Percentiles rank a stretch among this genome's conserved stretches.
Evolutionary conservation across 2,797 vertebrate species (phyloP).

Genomic region (Gambelia wislizenii): DNA sequence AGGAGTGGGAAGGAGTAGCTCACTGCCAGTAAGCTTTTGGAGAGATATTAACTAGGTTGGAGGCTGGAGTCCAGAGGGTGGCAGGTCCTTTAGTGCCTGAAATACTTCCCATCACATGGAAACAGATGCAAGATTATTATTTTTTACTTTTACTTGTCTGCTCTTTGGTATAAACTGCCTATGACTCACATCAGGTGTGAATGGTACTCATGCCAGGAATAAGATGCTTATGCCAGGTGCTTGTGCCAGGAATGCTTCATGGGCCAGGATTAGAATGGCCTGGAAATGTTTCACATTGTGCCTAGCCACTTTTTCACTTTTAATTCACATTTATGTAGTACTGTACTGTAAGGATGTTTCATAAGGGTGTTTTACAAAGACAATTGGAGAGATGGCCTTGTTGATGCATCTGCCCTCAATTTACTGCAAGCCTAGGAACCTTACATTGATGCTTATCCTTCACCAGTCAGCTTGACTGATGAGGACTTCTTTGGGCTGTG

Average conservation of each 20-base stretch:
- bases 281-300: not conserved
- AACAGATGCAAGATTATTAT: not conserved
- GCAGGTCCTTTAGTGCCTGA: not conserved
- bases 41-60: slow-evolving; percentile 6
- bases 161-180: not conserved
- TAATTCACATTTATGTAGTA: not conserved
- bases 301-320: not conserved
- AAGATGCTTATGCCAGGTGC: not conserved
- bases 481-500: not conserved
- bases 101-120: not conserved
- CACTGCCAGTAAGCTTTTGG: slow-evolving; percentile 1
- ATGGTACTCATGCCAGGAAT: not conserved
- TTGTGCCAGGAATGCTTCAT: not conserved
- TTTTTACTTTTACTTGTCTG: not conserved
- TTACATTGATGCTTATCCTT: not conserved
- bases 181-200: not conserved
- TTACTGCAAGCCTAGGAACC: not conserved
- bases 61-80: not conserved
- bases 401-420: not conserved
- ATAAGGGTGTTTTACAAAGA: not conserved
- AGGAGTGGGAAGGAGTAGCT: slow-evolving; percentile 3
- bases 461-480: not conserved
- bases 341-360: not conserved
- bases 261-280: not conserved
- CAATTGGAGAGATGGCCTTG: not conserved